Evolutionary conservation across 2,797 vertebrate species (phyloP).

Genomic region (Ptychobarbus kaznakovi): DNA sequence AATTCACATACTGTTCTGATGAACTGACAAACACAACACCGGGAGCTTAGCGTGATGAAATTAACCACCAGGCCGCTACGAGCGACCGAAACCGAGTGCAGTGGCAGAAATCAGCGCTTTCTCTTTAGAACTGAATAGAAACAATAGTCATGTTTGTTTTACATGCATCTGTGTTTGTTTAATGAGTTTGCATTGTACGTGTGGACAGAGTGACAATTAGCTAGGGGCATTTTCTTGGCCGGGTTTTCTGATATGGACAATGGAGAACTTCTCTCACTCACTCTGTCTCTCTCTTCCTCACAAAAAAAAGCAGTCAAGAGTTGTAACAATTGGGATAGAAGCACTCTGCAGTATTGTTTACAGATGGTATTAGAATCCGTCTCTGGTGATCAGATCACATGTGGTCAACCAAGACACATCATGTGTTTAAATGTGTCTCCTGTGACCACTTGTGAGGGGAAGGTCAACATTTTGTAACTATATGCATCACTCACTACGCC

Average conservation of each 20-base stretch:
- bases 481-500: neutral
- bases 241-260: constrained; percentile 32
- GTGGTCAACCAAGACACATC: neutral
- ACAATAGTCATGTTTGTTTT: constrained; percentile 50
- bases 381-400: constrained; percentile 7
- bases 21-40: constrained; percentile 45
- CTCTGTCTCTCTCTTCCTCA: neutral
- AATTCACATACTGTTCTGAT: constrained; percentile 54
- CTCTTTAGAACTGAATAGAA: constrained; percentile 45
- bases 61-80: neutral
- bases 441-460: neutral
- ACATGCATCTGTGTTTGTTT: constrained; percentile 53
- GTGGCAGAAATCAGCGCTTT: constrained; percentile 31
- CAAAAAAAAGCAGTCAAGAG: neutral
- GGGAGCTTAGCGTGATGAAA: constrained; percentile 21
- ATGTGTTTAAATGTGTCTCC: constrained; percentile 6
- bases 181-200: constrained; percentile 41
- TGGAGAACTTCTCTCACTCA: constrained; percentile 7
- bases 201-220: constrained; percentile 37
- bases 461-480: constrained; percentile 6
- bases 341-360: constrained; percentile 6
- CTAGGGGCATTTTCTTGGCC: constrained; percentile 41
- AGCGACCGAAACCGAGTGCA: neutral
- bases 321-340: constrained; percentile 10
- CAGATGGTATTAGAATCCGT: neutral